Evolutionary conservation across 1,140 invertebrate species (phyloP).

Genomic region (Drosophila neocordata): DNA sequence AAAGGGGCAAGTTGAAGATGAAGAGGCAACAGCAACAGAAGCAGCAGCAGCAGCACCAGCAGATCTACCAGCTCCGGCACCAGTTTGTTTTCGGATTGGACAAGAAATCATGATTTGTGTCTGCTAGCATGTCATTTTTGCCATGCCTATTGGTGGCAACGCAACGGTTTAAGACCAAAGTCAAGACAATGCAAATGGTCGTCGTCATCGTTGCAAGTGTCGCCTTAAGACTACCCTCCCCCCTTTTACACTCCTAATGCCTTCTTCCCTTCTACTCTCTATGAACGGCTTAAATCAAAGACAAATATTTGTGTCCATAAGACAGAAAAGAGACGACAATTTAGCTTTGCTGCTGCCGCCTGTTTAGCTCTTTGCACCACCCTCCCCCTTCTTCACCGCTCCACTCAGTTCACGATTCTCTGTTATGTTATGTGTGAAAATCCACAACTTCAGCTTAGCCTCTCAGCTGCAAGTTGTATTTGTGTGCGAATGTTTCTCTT

Average conservation of each 20-base stretch:
- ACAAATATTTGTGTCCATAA: conserved; percentile 67
- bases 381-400: neutral
- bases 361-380: neutral
- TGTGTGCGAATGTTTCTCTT: neutral
- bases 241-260: neutral
- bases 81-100: conserved; percentile 17
- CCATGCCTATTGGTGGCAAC: conserved; percentile 40
- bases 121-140: conserved; percentile 58
- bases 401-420: too few species aligned
- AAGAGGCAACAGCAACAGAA: neutral
- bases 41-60: neutral
- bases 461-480: neutral
- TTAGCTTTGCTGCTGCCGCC: neutral
- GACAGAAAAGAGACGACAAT: neutral
- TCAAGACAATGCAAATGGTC: conserved; percentile 61
- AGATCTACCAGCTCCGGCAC: neutral
- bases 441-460: conserved; percentile 9
- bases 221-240: conserved; percentile 8
- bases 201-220: conserved; percentile 39
- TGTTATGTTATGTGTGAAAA: conserved; percentile 22
- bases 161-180: conserved; percentile 24
- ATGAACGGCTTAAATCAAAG: conserved; percentile 71
- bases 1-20: conserved; percentile 38
- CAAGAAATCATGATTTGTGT: conserved; percentile 77
- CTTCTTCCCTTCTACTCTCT: neutral